These are phyloP conservation scores for Lepus europaeus DNA, from an alignment of 2,113 vertebrate genomes.

Conservation along the genomic window DNA sequence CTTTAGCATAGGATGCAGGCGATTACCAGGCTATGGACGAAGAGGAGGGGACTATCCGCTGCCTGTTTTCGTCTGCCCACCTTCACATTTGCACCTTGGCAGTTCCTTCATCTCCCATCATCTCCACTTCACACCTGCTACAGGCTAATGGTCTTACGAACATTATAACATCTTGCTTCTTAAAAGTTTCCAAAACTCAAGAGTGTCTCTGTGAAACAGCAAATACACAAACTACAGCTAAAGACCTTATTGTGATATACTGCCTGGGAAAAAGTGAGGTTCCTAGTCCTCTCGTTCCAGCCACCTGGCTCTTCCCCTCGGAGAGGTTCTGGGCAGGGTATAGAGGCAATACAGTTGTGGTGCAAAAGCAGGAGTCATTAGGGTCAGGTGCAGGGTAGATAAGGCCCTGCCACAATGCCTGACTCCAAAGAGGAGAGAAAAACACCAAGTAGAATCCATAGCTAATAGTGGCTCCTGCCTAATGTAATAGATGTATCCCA, in stretches of 20 bases:
- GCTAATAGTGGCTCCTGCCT: background rate
- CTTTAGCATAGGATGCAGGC: background rate
- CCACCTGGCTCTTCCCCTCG: background rate
- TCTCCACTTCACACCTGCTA: background rate
- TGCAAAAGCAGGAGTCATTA: background rate
- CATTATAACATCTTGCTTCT: background rate
- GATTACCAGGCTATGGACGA: background rate
- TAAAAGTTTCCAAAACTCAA: background rate
- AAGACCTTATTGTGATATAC: background rate
- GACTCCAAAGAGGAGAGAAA: conserved; percentile 1
- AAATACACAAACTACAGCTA: background rate
- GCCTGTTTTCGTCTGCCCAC: background rate
- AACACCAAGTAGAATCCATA: background rate
- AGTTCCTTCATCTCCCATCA: background rate
- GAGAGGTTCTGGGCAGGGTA: background rate
- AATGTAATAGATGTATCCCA: background rate
- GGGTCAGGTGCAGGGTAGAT: background rate
- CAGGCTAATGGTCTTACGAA: background rate
- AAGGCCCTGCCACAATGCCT: background rate
- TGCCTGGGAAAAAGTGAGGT: background rate
- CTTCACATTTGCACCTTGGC: background rate
- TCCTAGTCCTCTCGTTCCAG: background rate
- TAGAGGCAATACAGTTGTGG: background rate
- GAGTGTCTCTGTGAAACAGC: background rate
- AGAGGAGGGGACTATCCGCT: background rate